phyloP scores from a whole-genome alignment of 2,113 vertebrate genomes.

The Ciconia stormi region DNA sequence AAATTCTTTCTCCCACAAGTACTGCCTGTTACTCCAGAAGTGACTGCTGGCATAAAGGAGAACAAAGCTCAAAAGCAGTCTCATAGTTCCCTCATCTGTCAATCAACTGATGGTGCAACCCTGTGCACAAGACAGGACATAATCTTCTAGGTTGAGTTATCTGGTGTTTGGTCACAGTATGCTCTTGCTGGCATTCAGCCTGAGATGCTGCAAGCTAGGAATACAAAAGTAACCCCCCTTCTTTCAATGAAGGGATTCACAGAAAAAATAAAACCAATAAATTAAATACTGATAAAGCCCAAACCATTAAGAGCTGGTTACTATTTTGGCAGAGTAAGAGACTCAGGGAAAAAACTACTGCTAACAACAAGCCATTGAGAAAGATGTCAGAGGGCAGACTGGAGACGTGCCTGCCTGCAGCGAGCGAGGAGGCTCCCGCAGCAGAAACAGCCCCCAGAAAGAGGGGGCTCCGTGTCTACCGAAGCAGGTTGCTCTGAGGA shows the following conservation, averaged over 20 bases:
- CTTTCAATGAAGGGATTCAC: background rate
- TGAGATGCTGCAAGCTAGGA: background rate
- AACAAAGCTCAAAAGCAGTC: background rate
- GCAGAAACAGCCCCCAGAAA: background rate
- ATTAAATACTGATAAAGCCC: background rate
- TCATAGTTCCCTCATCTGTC: background rate
- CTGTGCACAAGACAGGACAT: background rate
- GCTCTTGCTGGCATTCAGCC: background rate
- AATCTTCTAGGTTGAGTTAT: background rate
- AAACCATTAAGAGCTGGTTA: background rate
- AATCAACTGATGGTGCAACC: background rate
- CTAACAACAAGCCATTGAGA: background rate
- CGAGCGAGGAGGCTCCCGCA: rapidly evolving
- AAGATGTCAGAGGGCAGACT: background rate
- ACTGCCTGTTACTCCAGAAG: background rate
- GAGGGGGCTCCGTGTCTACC: rapidly evolving
- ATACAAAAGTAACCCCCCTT: background rate
- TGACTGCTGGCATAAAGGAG: background rate
- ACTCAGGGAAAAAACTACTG: background rate
- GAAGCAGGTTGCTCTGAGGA: background rate
- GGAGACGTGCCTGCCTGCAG: background rate
- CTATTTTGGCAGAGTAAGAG: background rate
- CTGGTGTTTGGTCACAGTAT: background rate
- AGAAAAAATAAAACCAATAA: background rate
- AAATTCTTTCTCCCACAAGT: background rate